A percentile compares a stretch with the other conserved stretches of the same genome.
Conservation (phyloP, 2,888 invertebrate species). For the Clusia tigrina region DNA sequence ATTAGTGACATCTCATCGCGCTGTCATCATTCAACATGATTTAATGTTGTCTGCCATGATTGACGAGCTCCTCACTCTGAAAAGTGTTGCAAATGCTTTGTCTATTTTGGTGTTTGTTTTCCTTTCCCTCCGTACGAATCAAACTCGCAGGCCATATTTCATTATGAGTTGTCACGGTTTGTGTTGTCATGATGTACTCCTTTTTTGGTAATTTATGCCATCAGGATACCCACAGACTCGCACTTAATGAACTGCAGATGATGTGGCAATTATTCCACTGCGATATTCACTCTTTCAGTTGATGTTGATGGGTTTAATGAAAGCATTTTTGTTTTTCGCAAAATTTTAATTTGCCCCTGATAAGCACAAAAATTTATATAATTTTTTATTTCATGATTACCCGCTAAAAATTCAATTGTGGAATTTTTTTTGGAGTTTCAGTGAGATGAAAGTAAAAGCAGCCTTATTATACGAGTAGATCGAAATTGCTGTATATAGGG, state of each 20-base stretch:
- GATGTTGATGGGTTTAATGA: neutral
- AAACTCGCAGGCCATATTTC: conserved; percentile 31
- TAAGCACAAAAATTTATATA: no score
- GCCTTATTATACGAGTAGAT: neutral
- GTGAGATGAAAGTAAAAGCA: neutral
- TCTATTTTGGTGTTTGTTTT: conserved; percentile 3
- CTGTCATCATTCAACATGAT: conserved; percentile 52
- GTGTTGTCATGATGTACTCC: conserved; percentile 30
- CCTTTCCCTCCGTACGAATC: conserved; percentile 37
- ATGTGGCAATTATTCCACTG: neutral
- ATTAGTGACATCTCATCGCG: conserved; percentile 50
- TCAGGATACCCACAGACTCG: neutral
- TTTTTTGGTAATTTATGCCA: conserved; percentile 34
- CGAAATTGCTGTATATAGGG: neutral
- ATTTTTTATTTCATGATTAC: no score
- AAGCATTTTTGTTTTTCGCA: no score
- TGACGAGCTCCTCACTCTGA: neutral
- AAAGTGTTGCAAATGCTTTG: neutral
- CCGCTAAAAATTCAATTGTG: no score
- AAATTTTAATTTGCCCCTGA: no score
- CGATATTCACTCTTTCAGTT: neutral
- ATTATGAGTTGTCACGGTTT: conserved; percentile 31
- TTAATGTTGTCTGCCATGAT: conserved; percentile 22
- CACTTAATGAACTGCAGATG: conserved; percentile 1
- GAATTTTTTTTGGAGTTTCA: no score